A percentile compares a stretch with the other conserved stretches of the same genome.
phyloP scores from a whole-genome alignment of 2,888 invertebrate species.

The Bhutanitis thaidina region DNA sequence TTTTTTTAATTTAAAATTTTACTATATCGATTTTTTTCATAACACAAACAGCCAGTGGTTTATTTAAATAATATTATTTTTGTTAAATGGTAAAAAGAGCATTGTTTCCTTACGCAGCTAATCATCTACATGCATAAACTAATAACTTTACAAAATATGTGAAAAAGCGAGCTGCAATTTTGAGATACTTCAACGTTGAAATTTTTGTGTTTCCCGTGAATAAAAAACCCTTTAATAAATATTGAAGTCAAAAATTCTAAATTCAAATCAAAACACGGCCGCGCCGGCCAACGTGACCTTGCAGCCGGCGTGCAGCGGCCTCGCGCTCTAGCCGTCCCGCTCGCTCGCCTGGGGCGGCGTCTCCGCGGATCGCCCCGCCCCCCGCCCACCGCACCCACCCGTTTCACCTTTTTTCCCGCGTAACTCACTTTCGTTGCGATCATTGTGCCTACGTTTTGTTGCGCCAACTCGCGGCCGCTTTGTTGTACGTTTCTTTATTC shows the following conservation, averaged over 20 bases:
- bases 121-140: too few species aligned
- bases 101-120: too few species aligned
- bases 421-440: slow-evolving; percentile 53
- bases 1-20: too few species aligned
- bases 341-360: slow-evolving; percentile 36
- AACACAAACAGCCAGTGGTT: too few species aligned
- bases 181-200: too few species aligned
- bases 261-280: slow-evolving; percentile 22
- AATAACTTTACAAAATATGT: too few species aligned
- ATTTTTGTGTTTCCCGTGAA: too few species aligned
- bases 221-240: too few species aligned
- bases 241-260: not conserved
- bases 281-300: slow-evolving; percentile 46
- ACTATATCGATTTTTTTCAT: too few species aligned
- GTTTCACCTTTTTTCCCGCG: slow-evolving; percentile 47
- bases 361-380: slow-evolving; percentile 50
- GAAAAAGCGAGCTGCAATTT: too few species aligned
- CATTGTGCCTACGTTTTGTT: slow-evolving; percentile 33
- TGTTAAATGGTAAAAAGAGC: too few species aligned
- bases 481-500: slow-evolving; percentile 7
- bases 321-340: slow-evolving; percentile 44
- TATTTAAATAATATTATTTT: too few species aligned
- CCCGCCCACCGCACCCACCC: slow-evolving; percentile 66
- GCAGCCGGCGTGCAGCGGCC: slow-evolving; percentile 41
- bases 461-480: slow-evolving; percentile 20